phyloP scores from a whole-genome alignment of 2,113 vertebrate genomes.

The Apodemus speciosus region DNA sequence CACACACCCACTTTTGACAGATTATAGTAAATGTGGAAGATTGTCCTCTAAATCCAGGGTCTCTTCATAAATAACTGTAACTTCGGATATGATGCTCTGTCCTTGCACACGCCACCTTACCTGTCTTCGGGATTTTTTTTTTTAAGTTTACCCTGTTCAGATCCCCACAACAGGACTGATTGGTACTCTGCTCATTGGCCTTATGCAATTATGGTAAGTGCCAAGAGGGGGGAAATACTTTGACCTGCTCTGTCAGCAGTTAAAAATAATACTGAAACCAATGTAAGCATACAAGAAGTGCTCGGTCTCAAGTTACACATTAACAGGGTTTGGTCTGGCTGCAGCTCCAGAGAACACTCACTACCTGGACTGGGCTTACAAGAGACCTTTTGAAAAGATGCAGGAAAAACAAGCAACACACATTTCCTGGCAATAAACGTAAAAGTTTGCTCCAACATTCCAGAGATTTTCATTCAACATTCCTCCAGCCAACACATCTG shows the following conservation, averaged over 20 bases:
- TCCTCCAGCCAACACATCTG: conserved; percentile 66
- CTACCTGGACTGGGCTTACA: conserved; percentile 68
- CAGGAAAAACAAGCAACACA: conserved; percentile 48
- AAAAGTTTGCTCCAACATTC: conserved; percentile 72
- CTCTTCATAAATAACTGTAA: neutral
- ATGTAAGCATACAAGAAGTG: conserved; percentile 69
- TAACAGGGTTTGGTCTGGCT: conserved; percentile 52
- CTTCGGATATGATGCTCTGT: neutral
- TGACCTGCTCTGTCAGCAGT: conserved; percentile 69
- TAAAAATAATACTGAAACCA: conserved; percentile 74
- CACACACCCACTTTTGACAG: neutral
- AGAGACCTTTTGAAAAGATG: conserved; percentile 68
- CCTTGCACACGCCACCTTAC: neutral
- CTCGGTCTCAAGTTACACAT: conserved; percentile 65
- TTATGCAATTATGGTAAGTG: conserved; percentile 38
- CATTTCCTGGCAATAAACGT: conserved; percentile 73
- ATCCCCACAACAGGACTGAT: conserved; percentile 27
- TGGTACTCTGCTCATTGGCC: conserved; percentile 40
- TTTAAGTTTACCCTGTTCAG: conserved; percentile 17
- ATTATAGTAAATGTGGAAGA: neutral
- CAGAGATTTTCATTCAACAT: conserved; percentile 65
- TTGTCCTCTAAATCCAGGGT: neutral
- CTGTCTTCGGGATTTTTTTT: conserved; percentile 45
- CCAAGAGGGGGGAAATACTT: conserved; percentile 59
- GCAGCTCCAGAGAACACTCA: conserved; percentile 54